Evolutionary conservation across 2,797 vertebrate species (phyloP), one percentile per base, ranked within the genome.

Genomic region (Cyprinella venusta): DNA sequence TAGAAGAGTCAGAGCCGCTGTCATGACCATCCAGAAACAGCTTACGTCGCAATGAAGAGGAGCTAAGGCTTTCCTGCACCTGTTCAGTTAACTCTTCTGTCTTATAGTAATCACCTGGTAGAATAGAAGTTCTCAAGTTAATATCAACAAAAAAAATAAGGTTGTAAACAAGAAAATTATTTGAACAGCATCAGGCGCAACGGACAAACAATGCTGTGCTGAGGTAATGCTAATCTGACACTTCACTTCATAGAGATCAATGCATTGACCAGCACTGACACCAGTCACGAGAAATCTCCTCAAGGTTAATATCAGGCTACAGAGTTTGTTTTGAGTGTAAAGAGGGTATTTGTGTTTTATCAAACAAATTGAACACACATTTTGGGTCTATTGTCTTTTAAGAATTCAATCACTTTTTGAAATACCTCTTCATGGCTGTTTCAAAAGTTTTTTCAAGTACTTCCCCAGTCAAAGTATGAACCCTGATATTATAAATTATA

Each of bases 31-130:
- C 98, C 6, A 99, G 93, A 91, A 99, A 99, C 36, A 99, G 93
- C 84, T 99, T 99, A 86, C 98, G 95, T 88, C 98, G 94, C 30
- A 99, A 94, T 8, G 98, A 99, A 30, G 97, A 98, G 26, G 96
- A 96, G 86, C 97, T 99, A n/a, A 99, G 93, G 89, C 96, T 98
- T 90, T 98, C 98, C 88, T 96, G 97, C 84, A 96, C 95, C 36
- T 97, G 95, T 77, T 99, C 97, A 13, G 92, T 94, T 48, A 90
- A 90, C 86, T 97, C 97, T 75, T 97, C 95, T 2, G 89, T 79
- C 90, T 91, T 94, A 90, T 96, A 97, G 93, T 97, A 95, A 86
- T 97, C 97, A 81, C 97, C 98, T 99, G 80, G 12, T 15, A 24
- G 36, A 38, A 5, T 2, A 76, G 38, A 82, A 12, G 40, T 21